phyloP scores from a whole-genome alignment of 2,113 vertebrate species.

The Climacteris rufus region DNA sequence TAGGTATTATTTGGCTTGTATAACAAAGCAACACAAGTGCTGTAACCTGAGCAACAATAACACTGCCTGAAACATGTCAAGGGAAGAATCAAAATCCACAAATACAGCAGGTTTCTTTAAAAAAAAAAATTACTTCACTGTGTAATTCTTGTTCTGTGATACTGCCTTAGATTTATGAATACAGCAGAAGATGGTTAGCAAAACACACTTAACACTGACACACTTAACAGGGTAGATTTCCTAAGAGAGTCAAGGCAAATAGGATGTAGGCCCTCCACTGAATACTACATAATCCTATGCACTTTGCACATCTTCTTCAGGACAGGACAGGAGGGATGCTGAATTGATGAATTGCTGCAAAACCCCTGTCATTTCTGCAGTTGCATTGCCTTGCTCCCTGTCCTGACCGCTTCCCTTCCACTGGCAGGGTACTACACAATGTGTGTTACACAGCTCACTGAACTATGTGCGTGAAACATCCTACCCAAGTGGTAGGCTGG shows the following conservation, averaged over 20 bases:
- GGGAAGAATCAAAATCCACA: background rate
- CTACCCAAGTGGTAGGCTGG: background rate
- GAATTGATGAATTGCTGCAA: background rate
- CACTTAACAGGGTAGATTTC: background rate
- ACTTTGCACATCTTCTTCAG: background rate
- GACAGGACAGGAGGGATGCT: background rate
- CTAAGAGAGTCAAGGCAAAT: background rate
- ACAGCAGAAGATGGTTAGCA: background rate
- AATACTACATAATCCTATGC: background rate
- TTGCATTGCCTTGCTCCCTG: background rate
- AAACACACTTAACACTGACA: background rate
- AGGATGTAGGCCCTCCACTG: background rate
- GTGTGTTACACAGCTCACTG: background rate
- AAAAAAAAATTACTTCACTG: background rate
- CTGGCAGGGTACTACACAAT: background rate
- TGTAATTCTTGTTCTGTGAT: background rate
- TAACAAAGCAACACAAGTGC: background rate
- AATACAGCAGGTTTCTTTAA: background rate
- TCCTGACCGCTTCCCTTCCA: rapidly evolving
- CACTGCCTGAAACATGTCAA: background rate
- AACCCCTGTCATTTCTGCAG: background rate
- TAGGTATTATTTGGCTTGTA: background rate
- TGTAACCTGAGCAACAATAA: background rate
- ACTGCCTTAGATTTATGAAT: background rate
- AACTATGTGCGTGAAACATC: background rate